Evolutionary conservation across 2,888 invertebrate genomes (phyloP), one percentile per base, ranked within the genome.

Genomic region (Cotesia congregata): DNA sequence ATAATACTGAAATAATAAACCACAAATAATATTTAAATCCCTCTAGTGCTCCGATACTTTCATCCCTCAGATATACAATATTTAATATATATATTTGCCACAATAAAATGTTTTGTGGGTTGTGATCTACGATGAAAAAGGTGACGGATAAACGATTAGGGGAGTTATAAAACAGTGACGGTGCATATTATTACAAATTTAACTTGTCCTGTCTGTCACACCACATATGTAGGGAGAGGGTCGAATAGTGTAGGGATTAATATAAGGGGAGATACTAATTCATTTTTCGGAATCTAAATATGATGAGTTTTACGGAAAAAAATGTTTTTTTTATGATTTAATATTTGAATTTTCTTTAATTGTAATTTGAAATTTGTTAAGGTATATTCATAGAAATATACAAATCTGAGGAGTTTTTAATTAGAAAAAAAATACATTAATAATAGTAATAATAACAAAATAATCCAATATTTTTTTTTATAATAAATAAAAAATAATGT

Each of bases 121-220:
- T 5, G 17, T 7, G 59, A 5, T 30, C 2, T 30, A 30, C 4
- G 38, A 30, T 6, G 39, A 67, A 64, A 65, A 7, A 20, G 30
- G 30, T 65, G 15, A 75, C 61, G 68, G 50, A 50, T 50, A 50
- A 50, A 9, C 12, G 50, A 50, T 50, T 50, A 50, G 50, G 50
- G 50, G 50, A 50, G 50, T 50, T 50, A 50, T 50, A 50, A 50
- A 50, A 50, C 50, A 50, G 50, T 74, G 74, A 62, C 61, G 41
- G 59, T 68, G 72, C 73, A 77, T 73, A 73, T 69, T 77, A 73
- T 73, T 73, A 73, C 62, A 73, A 73, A 73, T 50, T 50, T 9
- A 50, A 50, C 9, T 12, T 50, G 50, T 9, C 50, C 50, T 12
- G 50, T 50, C 12, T 50, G 50, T 50, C 50, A 50, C 50, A 50